phyloP scores from a whole-genome alignment of 2,113 vertebrate genomes.

The Maccullochella peelii region DNA sequence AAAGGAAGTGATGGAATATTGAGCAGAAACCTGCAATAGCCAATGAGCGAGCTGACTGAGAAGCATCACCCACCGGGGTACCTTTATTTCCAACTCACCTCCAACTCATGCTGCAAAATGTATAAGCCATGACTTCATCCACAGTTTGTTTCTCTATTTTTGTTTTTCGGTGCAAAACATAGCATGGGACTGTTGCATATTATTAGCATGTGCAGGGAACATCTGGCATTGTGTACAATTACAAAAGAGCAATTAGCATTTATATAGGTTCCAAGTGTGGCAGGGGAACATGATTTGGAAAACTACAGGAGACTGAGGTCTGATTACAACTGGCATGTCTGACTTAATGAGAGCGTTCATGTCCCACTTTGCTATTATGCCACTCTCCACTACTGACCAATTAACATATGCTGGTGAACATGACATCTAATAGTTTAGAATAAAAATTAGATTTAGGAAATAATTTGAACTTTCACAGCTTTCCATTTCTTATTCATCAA shows the following conservation, averaged over 20 bases:
- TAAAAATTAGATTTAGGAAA: conserved; percentile 33
- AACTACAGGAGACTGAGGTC: conserved; percentile 40
- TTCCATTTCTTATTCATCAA: conserved; percentile 48
- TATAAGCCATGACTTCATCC: too few species aligned
- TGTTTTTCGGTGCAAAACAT: too few species aligned
- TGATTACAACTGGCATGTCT: conserved; percentile 15
- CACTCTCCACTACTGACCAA: conserved; percentile 21
- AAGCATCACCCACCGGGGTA: too few species aligned
- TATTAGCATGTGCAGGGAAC: conserved; percentile 54
- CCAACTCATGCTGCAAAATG: too few species aligned
- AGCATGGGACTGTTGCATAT: conserved; percentile 48
- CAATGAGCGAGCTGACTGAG: too few species aligned
- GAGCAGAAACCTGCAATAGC: too few species aligned
- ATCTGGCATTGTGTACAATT: conserved; percentile 61
- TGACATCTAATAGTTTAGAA: conserved; percentile 24
- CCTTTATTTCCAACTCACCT: too few species aligned
- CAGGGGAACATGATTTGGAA: conserved; percentile 49
- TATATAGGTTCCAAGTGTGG: conserved; percentile 62
- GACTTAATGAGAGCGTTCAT: conserved; percentile 49
- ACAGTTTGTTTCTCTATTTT: too few species aligned
- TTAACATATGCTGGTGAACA: conserved; percentile 31
- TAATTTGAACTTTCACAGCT: conserved; percentile 34
- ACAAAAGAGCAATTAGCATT: conserved; percentile 81
- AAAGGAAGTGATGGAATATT: too few species aligned
- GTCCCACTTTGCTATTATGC: conserved; percentile 26